phyloP scores from a whole-genome alignment of 2,113 vertebrate species.

The Bubo blakistoni region DNA sequence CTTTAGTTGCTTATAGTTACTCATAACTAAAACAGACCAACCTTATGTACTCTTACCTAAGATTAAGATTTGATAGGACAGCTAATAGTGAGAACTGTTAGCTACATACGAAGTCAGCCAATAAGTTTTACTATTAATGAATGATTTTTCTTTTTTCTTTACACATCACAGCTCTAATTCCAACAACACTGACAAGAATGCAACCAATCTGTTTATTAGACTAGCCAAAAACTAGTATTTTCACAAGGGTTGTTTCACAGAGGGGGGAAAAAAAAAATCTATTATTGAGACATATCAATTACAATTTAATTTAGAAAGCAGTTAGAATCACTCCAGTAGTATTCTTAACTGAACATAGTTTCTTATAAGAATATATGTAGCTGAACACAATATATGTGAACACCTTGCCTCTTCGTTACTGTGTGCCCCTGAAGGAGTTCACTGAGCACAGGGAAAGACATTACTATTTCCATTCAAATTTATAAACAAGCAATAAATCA shows the following conservation, averaged over 20 bases:
- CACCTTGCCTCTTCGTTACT: background rate
- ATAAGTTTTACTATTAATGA: conserved; percentile 16
- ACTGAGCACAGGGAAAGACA: background rate
- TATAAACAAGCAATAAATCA: background rate
- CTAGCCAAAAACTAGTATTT: background rate
- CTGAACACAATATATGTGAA: background rate
- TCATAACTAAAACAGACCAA: conserved; percentile 2
- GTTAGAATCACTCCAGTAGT: background rate
- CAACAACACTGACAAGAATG: background rate
- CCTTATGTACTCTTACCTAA: background rate
- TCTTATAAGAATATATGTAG: background rate
- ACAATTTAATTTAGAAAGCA: background rate
- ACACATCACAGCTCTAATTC: background rate
- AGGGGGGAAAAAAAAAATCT: background rate
- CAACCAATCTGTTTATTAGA: background rate
- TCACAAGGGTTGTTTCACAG: background rate
- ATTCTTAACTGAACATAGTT: background rate
- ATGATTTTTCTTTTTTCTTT: conserved; percentile 9
- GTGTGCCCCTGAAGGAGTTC: background rate
- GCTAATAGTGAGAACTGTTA: conserved; percentile 14
- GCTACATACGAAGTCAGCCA: conserved; percentile 14
- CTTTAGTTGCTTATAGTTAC: background rate
- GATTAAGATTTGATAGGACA: conserved; percentile 13
- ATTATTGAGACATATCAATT: background rate
- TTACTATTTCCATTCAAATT: background rate